Base-by-base conservation (phyloP, 2,113 vertebrate genomes). In the Sapajus apella region DNA sequence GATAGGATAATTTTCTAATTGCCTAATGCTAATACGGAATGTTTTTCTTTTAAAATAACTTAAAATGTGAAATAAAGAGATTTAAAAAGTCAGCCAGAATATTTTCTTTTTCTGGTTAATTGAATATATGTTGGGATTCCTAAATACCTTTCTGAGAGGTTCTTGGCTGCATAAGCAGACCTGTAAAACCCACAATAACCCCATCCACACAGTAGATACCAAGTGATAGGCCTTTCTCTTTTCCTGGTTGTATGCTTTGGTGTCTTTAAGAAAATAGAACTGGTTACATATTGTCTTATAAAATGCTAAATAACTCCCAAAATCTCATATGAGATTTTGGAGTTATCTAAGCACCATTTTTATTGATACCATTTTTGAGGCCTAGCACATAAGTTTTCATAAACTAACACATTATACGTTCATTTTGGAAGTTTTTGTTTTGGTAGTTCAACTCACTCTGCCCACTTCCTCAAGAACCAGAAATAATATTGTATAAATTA, bases 381-480 rank as follows among this genome's bases (percentile, higher is more conserved):
- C 25, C 45, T 92, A n/a, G n/a, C 16, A 35, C 45, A 72, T 16
- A 96, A n/a, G 58, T 87, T 55, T 73, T 90, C 50, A 70, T 89
- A 88, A 88, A 58, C 45, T 97, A 77, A 89, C 14, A 88, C 10
- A 79, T 88, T 37, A 17, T 58, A 95, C 56, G 64, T 77, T 92
- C 40, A 55, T 95, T 95, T 87, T 88, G 47, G 14, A 87, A 87
- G 35, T 35, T 91, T 23, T 66, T 96, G 50, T 73, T 96, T 95
- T 95, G 40, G n/a, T 96, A 83, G 21, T 95, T 96, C 52, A 92
- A 12, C 70, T 94, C 16, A 70, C n/a, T 86, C 87, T 95, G 37
- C 58, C 30, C 82, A 11, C 66, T 94, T 90, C 32, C 37, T 97
- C 16, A 90, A 92, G 64, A 94, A 88, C 30, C 40, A 75, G 20